Evolutionary conservation across 2,888 invertebrate genomes (phyloP).

Genomic region (Tiliacea citrago): DNA sequence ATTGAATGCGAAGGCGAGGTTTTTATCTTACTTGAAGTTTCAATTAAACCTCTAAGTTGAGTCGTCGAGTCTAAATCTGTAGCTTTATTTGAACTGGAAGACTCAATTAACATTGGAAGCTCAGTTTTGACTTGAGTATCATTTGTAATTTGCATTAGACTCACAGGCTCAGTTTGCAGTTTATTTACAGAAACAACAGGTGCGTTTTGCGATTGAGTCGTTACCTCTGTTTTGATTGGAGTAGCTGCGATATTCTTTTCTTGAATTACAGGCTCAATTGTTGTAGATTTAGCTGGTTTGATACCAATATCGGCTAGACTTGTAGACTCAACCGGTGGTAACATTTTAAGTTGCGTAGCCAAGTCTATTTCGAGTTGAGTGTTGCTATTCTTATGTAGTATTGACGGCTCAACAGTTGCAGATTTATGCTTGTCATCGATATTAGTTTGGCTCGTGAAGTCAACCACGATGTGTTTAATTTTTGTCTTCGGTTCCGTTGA

Average conservation of each 20-base stretch:
- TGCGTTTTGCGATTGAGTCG: constrained; percentile 4
- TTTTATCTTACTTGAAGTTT: constrained; percentile 45
- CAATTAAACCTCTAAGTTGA: constrained; percentile 48
- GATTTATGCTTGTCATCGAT: not conserved
- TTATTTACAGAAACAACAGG: constrained; percentile 9
- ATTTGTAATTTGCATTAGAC: constrained; percentile 28
- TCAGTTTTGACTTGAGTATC: constrained; percentile 32
- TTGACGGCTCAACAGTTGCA: not conserved
- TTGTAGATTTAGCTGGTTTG: not conserved
- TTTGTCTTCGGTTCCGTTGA: constrained; percentile 7
- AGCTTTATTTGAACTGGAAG: constrained; percentile 26
- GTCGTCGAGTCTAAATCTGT: constrained; percentile 15
- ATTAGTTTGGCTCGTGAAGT: constrained; percentile 8
- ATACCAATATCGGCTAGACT: constrained; percentile 48
- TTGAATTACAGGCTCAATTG: constrained; percentile 14
- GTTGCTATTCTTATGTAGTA: constrained; percentile 6
- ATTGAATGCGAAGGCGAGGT: constrained; percentile 47
- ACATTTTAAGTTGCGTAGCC: not conserved
- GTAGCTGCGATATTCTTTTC: not conserved
- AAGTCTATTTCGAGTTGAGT: not conserved
- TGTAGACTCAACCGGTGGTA: constrained; percentile 19
- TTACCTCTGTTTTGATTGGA: constrained; percentile 1
- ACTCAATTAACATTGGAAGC: constrained; percentile 47
- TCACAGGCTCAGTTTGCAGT: constrained; percentile 29
- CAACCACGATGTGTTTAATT: not conserved